phyloP scores from a whole-genome alignment of 92 coral and sea anemone species.

The Zoanthus solanderi region DNA sequence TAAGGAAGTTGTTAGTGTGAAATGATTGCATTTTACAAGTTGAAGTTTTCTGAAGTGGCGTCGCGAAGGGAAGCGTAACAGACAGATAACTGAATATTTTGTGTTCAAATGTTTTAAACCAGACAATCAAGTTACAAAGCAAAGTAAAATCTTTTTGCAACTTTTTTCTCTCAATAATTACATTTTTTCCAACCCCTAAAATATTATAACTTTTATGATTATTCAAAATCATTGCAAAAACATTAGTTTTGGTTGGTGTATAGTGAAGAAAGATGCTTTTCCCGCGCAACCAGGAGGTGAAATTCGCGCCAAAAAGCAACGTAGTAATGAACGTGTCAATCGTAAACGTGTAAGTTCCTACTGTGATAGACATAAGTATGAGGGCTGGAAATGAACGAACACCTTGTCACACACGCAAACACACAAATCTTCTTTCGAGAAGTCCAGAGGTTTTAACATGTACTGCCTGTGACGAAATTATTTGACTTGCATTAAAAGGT shows the following conservation, averaged over 20 bases:
- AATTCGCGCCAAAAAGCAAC: too few relatives aligned
- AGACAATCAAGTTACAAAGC: background rate
- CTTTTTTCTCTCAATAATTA: background rate
- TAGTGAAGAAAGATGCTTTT: background rate
- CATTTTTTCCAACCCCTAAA: background rate
- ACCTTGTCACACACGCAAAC: background rate
- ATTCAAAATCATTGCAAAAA: background rate
- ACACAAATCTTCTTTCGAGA: background rate
- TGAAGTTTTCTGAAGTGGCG: background rate
- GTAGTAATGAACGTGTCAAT: too few relatives aligned
- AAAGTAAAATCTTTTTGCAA: background rate
- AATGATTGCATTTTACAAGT: background rate
- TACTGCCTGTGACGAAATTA: background rate
- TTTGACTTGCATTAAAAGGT: conserved; percentile 11
- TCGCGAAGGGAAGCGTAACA: conserved; percentile 7
- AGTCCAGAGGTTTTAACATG: background rate
- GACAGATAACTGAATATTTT: background rate
- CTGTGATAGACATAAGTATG: too few relatives aligned
- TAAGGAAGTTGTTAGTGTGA: background rate
- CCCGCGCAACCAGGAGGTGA: background rate
- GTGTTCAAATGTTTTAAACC: background rate
- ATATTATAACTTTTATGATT: background rate
- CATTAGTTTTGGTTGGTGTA: background rate
- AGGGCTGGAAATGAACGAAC: background rate
- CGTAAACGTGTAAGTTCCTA: too few relatives aligned